A percentile compares a stretch with the other conserved stretches of the same genome.
Evolutionary conservation across 2,113 vertebrate genomes (phyloP).

Genomic region (Charina bottae): DNA sequence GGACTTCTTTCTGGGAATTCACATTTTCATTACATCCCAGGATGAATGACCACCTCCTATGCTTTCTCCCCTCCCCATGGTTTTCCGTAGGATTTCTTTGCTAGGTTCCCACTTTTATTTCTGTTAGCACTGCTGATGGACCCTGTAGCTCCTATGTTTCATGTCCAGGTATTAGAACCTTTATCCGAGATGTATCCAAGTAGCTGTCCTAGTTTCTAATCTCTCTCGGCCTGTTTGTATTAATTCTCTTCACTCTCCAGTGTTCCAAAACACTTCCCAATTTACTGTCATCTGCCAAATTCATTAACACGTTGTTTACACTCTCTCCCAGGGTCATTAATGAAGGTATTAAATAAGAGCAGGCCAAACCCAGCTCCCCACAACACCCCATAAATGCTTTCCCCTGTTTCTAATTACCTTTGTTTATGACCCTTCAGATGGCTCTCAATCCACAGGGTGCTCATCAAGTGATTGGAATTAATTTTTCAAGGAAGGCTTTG

Average conservation of each 20-base stretch:
- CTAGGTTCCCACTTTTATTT: not conserved
- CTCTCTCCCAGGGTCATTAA: constrained; percentile 70
- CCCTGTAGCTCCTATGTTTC: rapidly evolving
- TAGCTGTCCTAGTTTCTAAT: constrained; percentile 44
- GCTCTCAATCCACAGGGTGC: constrained; percentile 58
- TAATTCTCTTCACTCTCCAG: constrained; percentile 59
- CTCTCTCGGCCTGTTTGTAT: constrained; percentile 54
- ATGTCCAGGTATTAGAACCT: not conserved
- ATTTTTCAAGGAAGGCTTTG: constrained; percentile 42
- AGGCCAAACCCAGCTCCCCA: constrained; percentile 65
- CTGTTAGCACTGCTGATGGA: not conserved
- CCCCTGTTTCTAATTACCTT: constrained; percentile 72
- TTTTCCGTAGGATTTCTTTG: not conserved
- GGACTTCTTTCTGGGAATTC: not conserved
- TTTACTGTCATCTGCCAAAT: constrained; percentile 69
- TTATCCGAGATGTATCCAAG: not conserved
- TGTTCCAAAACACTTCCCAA: constrained; percentile 62
- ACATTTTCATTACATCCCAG: not conserved
- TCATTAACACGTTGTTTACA: constrained; percentile 70
- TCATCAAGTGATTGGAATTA: constrained; percentile 65
- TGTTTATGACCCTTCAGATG: constrained; percentile 68
- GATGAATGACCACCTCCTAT: not conserved
- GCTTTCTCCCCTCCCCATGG: rapidly evolving
- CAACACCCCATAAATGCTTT: constrained; percentile 67
- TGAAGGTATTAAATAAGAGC: constrained; percentile 69